Percentiles rank a stretch among this genome's conserved stretches.
phyloP scores from a whole-genome alignment of 2,113 vertebrate species.

The Ondatra zibethicus region DNA sequence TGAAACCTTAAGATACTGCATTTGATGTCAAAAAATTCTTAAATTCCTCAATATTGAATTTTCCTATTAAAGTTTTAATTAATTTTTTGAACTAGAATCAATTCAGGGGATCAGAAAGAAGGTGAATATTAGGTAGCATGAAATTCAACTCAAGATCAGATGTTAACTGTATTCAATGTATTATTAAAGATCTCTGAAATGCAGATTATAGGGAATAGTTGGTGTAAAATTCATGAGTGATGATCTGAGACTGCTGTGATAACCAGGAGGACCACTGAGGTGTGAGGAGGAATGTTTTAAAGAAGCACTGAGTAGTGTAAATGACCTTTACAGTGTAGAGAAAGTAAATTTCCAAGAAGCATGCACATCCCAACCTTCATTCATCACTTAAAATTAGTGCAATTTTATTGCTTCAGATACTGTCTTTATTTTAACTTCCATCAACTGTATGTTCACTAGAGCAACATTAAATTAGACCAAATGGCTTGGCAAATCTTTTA shows the following conservation, averaged over 20 bases:
- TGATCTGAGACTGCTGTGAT: background rate
- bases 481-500: conserved; percentile 5
- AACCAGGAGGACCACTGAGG: accelerated
- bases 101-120: background rate
- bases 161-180: conserved; percentile 8
- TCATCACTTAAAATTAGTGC: background rate
- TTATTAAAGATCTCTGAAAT: conserved; percentile 40
- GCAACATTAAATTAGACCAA: conserved; percentile 12
- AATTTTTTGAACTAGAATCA: background rate
- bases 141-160: conserved; percentile 4
- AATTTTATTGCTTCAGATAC: background rate
- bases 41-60: background rate
- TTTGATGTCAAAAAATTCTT: conserved; percentile 17
- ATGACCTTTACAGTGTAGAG: background rate
- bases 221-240: background rate
- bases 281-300: background rate
- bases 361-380: background rate
- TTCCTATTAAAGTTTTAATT: no score
- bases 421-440: background rate
- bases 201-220: background rate
- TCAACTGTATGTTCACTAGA: background rate
- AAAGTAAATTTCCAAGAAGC: background rate
- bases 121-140: background rate
- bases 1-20: background rate
- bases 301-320: background rate